Conservation (phyloP, 2,888 invertebrate species). For the Altica lythri region DNA sequence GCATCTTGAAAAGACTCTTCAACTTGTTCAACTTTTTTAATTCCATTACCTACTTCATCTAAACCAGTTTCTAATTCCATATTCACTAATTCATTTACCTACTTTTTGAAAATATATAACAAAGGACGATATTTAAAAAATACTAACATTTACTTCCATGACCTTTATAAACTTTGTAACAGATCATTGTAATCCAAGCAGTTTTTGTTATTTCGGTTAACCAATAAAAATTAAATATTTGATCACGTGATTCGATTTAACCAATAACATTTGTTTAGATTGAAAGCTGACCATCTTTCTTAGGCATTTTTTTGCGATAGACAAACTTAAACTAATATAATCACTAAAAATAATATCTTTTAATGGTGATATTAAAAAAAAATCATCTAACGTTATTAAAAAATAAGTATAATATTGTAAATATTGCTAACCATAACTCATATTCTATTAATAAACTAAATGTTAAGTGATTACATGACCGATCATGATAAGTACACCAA, state of each 20-base stretch:
- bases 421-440: too few species aligned
- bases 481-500: too few species aligned
- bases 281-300: too few species aligned
- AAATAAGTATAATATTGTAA: too few species aligned
- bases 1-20: constrained; percentile 37
- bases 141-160: not conserved
- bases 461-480: too few species aligned
- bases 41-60: constrained; percentile 38
- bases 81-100: constrained; percentile 10
- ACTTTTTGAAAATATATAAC: not conserved
- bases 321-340: too few species aligned
- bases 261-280: too few species aligned
- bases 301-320: too few species aligned
- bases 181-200: not conserved
- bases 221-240: not conserved
- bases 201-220: constrained; percentile 9
- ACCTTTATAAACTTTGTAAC: not conserved
- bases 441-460: too few species aligned
- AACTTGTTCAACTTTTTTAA: constrained; percentile 20
- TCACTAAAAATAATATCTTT: not conserved
- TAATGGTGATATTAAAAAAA: not conserved
- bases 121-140: too few species aligned
- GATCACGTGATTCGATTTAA: not conserved
- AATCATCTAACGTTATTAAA: too few species aligned
- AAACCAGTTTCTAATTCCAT: constrained; percentile 35